Base-by-base conservation (phyloP, 37 sponge, comb jelly and placozoan genomes). In the Haliclona indistincta region DNA sequence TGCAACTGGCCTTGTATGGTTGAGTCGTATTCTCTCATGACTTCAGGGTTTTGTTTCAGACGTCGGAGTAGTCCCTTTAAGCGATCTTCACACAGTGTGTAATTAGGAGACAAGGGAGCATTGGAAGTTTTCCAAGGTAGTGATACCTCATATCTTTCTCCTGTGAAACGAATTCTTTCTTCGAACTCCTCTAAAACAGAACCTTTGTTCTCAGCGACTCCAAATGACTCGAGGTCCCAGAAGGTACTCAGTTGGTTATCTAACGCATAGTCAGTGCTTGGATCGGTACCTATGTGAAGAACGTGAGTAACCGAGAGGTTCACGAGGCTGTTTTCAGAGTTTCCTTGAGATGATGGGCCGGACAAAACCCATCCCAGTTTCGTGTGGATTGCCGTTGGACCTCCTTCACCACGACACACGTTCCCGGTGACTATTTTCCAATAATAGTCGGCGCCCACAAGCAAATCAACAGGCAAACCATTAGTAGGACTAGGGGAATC, bases 211-310 rank as follows among this genome's bases (percentile, higher is more conserved):
- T 7, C 28, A n/a, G 3, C 23, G 44, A 70, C 44, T 3, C 70
- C 70, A 5, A 70, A 32, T 8, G 70, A 3, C 44, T 70, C 70
- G 19, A 70, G 41, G 30, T 70, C 70, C 70, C 70, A 70, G 33
- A 70, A 70, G 0, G 43, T 22, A 2, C 43, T 25, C 26, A 70
- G 41, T 23, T 43, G 28, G n/a, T 38, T 28, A 3, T 28, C 53
- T 4, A 70, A 43, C n/a, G n/a, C n/a, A n/a, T n/a, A n/a, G 11
- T 70, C 45, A 1, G 43, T 1, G 26, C 10, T 17, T 10, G 1
- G 4, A 23, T 28, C 47, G 0, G 70, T 4, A 43, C 43, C 28
- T 4, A 45, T 70, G 33, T 70, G 70, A n/a, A 70, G 6, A 23
- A 43, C 43, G 45, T 70, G 70, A 26, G 28, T 70, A 29, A 70